These are phyloP conservation scores for Cenopis cana DNA, from an alignment of 2,888 invertebrate species.

Conservation along the genomic window DNA sequence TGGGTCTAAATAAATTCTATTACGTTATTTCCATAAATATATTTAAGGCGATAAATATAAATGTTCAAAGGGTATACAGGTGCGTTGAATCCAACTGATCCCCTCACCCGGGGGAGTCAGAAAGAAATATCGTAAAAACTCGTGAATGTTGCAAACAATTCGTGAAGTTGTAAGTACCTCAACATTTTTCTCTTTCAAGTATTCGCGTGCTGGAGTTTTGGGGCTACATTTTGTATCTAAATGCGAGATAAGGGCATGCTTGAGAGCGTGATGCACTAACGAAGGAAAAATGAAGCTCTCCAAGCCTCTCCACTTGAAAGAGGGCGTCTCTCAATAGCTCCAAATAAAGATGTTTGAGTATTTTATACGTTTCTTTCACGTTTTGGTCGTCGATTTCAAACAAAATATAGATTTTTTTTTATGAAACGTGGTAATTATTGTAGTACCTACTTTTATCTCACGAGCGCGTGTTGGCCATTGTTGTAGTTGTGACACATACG, in stretches of 20 bases:
- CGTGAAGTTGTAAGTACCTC: conserved; percentile 66
- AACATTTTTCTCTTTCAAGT: conserved; percentile 64
- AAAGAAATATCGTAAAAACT: conserved; percentile 75
- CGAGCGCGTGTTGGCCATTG: no score
- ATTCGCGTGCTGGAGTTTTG: conserved; percentile 49
- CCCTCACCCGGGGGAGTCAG: conserved; percentile 60
- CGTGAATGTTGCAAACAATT: conserved; percentile 71
- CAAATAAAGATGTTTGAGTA: conserved; percentile 28
- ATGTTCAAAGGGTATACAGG: conserved; percentile 70
- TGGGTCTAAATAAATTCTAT: conserved; percentile 31
- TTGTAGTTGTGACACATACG: no score
- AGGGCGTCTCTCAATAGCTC: conserved; percentile 29
- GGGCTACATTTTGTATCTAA: conserved; percentile 55
- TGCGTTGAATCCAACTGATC: conserved; percentile 70
- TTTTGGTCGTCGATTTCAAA: background rate
- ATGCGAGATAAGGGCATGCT: conserved; percentile 50
- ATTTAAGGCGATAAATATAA: conserved; percentile 64
- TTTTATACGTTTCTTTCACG: conserved; percentile 11
- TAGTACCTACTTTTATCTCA: no score
- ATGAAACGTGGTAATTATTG: background rate
- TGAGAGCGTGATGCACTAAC: conserved; percentile 52
- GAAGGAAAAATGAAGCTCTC: conserved; percentile 61
- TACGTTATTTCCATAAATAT: conserved; percentile 50
- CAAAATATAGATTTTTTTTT: background rate
- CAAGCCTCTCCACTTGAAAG: conserved; percentile 37